Evolutionary conservation across 2,797 vertebrate species (phyloP), one percentile per base, ranked within the genome.

Genomic region (Salarias fasciatus): DNA sequence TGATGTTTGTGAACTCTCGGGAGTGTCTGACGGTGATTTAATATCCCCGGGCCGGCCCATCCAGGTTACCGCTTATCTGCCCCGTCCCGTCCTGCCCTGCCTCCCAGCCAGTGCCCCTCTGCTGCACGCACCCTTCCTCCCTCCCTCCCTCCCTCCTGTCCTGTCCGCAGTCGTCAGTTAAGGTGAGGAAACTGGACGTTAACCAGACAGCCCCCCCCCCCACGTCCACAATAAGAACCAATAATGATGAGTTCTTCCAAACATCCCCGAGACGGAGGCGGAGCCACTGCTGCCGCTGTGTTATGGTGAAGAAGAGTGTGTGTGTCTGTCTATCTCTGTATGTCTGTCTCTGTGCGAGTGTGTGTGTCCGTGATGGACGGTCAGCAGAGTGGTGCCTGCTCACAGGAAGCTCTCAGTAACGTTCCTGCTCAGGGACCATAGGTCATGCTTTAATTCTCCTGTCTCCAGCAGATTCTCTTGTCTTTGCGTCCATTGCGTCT

Each of bases 241-340:
- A n/a, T n/a, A n/a, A n/a, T n/a, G n/a, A n/a, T n/a, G n/a, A n/a
- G n/a, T n/a, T n/a, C n/a, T n/a, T n/a, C 95, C 95, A 95, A 96
- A 95, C 94, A 95, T 91, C 92, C 89, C 84, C 86, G 59, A 94
- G 95, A 95, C 93, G 94, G 93, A 95, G 94, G 93, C 92, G 93
- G 80, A 87, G 92, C 92, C 90, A 81, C 85, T 77, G 69, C 77
- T 81, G 84, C 80, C 24, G 76, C 66, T 31, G 56, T 92, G 89
- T 91, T 91, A 89, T 90, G 88, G 83, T 86, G 83, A 86, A 87
- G 80, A 43, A 72, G 75, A 67, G 72, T 75, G 63, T 86, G 69
- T n/a, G 82, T 65, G 73, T 84, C n/a, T n/a, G n/a, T n/a, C n/a
- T n/a, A n/a, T n/a, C n/a, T n/a, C n/a, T n/a, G n/a, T n/a, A n/a